Base-by-base conservation (phyloP, 2,797 vertebrate species). In the Xenops minutus region DNA sequence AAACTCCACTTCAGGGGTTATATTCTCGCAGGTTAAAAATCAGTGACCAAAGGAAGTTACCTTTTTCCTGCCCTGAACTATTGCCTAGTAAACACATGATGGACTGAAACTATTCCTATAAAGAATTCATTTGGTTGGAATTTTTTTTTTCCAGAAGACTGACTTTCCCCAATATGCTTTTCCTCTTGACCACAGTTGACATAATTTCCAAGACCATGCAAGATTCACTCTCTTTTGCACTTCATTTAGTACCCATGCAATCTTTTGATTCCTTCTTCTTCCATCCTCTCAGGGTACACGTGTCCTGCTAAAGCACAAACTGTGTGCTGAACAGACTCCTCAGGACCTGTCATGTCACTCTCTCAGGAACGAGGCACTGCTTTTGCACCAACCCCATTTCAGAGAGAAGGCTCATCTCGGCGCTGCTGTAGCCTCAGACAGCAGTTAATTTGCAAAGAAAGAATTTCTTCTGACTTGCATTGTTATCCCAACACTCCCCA, bases 401-500 rank as follows among this genome's bases (percentile, higher is more conserved):
- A 37, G 44, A 68, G 55, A 29, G 48, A 21, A 19, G 37, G n/a
- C 41, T 91, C 85, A 72, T 73, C 73, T 54, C 48, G 52, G 68
- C 32, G 46, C 56, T 32, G 18, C 61, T 37, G 30, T 3, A 56
- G 82, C n/a, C 63, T 8, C 36, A 75, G 54, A 88, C 86, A 72
- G 79, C 64, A 93, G 92, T 95, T 92, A 85, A 87, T 69, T 69
- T 78, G 63, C n/a, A 74, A 75, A 74, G 73, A 41, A 77, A 75
- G 43, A 69, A 73, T 93, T 95, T 88, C 77, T 94, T 93, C 90
- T 81, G 94, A 93, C 89, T 93, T 71, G 48, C 72, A 79, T 1
- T 91, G 92, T 96, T 95, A 79, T 95, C 91, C 80, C 79, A 93
- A 61, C 91, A 90, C 96, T 96, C 92, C 94, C 79, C 86, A 75